A percentile compares a stretch with the other conserved stretches of the same genome.
These are phyloP conservation scores for Nibea albiflora DNA, from an alignment of 2,113 vertebrate genomes.

Conservation along the genomic window DNA sequence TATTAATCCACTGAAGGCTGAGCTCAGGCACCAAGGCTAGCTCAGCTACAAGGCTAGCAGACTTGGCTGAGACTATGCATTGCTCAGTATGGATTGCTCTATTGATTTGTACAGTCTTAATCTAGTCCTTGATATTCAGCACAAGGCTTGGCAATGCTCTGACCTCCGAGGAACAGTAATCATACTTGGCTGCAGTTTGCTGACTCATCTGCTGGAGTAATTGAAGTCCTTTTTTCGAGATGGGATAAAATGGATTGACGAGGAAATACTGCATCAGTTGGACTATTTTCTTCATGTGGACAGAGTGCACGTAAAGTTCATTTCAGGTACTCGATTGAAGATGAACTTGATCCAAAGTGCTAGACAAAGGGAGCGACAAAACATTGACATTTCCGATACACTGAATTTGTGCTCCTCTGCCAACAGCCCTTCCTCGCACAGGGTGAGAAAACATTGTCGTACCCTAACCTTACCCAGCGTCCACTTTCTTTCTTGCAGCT, in stretches of 20 bases:
- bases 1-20: slow-evolving; percentile 75
- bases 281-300: slow-evolving; percentile 26
- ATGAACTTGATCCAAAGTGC: neutral
- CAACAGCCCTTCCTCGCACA: too few species aligned
- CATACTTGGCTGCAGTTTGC: slow-evolving; percentile 66
- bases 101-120: slow-evolving; percentile 80
- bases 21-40: slow-evolving; percentile 50
- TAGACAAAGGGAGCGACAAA: neutral
- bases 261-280: slow-evolving; percentile 44
- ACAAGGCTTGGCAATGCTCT: slow-evolving; percentile 65
- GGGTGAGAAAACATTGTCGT: neutral
- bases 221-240: slow-evolving; percentile 53
- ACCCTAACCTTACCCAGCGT: neutral
- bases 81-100: slow-evolving; percentile 70
- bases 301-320: slow-evolving; percentile 26
- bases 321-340: slow-evolving; percentile 12
- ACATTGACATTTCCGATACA: neutral
- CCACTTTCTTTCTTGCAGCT: neutral
- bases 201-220: slow-evolving; percentile 74
- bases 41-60: slow-evolving; percentile 60
- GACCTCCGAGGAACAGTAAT: slow-evolving; percentile 75
- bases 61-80: slow-evolving; percentile 57
- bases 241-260: slow-evolving; percentile 26
- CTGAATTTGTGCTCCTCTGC: too few species aligned
- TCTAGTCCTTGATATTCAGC: slow-evolving; percentile 82